A percentile compares a stretch with the other conserved stretches of the same genome.
Evolutionary conservation across 2,797 vertebrate species (phyloP).

Genomic region (Phataginus tricuspis): DNA sequence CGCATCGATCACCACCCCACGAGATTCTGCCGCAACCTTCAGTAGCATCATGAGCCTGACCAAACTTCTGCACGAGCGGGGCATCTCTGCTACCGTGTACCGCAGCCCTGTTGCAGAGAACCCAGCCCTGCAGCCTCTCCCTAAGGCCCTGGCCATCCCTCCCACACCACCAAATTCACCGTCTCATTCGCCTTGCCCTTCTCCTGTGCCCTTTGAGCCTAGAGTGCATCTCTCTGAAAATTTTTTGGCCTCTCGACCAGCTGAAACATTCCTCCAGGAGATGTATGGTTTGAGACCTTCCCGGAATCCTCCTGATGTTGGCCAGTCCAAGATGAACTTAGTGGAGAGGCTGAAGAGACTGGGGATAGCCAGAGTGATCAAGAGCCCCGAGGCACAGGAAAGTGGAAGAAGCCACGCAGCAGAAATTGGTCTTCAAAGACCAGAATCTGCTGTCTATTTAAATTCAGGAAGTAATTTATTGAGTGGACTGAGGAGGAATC

Average conservation of each 20-base stretch:
- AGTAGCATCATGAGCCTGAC: slow-evolving; percentile 89
- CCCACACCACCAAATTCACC: slow-evolving; percentile 95
- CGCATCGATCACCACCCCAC: slow-evolving; percentile 90
- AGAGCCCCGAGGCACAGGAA: slow-evolving; percentile 78
- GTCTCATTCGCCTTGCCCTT: slow-evolving; percentile 88
- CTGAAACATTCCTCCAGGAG: slow-evolving; percentile 96
- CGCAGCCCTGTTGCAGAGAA: slow-evolving; percentile 80
- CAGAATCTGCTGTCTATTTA: slow-evolving; percentile 91
- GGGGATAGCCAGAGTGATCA: slow-evolving; percentile 92
- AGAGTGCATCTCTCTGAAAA: slow-evolving; percentile 89
- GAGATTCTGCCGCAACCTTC: slow-evolving; percentile 85
- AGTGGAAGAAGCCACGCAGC: slow-evolving; percentile 60
- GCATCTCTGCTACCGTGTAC: slow-evolving; percentile 95
- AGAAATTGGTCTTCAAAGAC: slow-evolving; percentile 80
- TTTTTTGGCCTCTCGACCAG: slow-evolving; percentile 95
- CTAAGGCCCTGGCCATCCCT: slow-evolving; percentile 85
- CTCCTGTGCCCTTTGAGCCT: slow-evolving; percentile 88
- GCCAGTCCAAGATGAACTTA: slow-evolving; percentile 88
- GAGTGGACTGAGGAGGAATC: slow-evolving; percentile 95
- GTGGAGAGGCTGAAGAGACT: slow-evolving; percentile 93
- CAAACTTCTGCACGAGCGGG: slow-evolving; percentile 93
- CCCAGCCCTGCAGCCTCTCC: slow-evolving; percentile 68
- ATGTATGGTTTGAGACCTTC: slow-evolving; percentile 92
- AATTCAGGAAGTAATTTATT: slow-evolving; percentile 91
- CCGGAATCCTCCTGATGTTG: slow-evolving; percentile 86